These are phyloP conservation scores for Poicephalus meyeri DNA, from an alignment of 2,113 vertebrate genomes.

Conservation along the genomic window DNA sequence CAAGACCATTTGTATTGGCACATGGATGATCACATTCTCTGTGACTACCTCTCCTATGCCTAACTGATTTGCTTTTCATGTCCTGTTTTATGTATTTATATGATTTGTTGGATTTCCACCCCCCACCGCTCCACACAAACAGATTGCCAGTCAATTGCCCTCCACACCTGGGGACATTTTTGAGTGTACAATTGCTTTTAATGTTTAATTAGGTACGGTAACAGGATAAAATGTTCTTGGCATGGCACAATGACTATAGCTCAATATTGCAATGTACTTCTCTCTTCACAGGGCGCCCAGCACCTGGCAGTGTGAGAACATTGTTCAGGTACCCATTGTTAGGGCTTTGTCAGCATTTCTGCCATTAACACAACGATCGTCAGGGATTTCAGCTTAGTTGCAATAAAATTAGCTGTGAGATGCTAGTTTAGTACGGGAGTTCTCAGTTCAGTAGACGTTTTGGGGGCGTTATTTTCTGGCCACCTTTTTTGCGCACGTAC, in stretches of 20 bases:
- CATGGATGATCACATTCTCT: rapidly evolving
- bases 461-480: background rate
- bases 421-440: rapidly evolving
- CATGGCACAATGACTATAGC: background rate
- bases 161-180: background rate
- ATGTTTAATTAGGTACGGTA: slow-evolving; percentile 50
- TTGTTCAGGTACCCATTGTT: rapidly evolving
- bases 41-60: background rate
- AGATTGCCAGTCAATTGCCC: background rate
- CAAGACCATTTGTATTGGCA: background rate
- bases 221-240: slow-evolving; percentile 23
- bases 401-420: background rate
- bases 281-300: background rate
- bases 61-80: background rate
- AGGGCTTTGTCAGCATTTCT: background rate
- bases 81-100: background rate
- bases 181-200: slow-evolving; percentile 10
- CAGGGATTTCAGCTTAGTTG: background rate
- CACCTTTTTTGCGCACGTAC: rapidly evolving
- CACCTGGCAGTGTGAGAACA: background rate
- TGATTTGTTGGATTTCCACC: background rate
- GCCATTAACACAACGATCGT: rapidly evolving
- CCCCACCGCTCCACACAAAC: background rate
- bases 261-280: background rate
- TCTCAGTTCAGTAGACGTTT: background rate